Percentiles rank a stretch among this genome's conserved stretches.
These are phyloP conservation scores for Tadarida brasiliensis DNA, from an alignment of 2,797 vertebrate genomes.

Conservation along the genomic window DNA sequence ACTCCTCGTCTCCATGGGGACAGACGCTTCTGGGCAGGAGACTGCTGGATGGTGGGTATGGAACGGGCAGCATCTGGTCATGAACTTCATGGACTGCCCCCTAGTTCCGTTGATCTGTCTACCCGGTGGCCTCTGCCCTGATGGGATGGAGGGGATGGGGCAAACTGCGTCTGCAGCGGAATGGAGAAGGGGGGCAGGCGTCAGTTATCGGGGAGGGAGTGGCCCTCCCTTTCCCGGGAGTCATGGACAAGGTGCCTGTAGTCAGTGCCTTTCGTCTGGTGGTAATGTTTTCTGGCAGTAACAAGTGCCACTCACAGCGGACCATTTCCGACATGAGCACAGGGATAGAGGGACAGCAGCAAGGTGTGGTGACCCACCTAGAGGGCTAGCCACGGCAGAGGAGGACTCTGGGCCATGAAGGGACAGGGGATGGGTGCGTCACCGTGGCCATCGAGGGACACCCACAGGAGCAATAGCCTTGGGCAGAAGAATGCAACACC, in stretches of 20 bases:
- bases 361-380: not conserved
- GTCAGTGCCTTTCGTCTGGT: not conserved
- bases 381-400: not conserved
- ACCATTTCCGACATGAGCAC: not conserved
- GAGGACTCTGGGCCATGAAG: not conserved
- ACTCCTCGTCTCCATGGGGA: not conserved
- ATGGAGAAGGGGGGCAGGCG: not conserved
- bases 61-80: not conserved
- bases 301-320: not conserved
- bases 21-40: not conserved
- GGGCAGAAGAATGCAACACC: not conserved
- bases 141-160: not conserved
- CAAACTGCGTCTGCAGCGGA: not conserved
- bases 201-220: not conserved
- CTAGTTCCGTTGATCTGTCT: fast-evolving
- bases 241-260: no score
- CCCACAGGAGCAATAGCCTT: not conserved
- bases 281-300: not conserved
- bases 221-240: not conserved
- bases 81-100: not conserved
- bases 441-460: not conserved
- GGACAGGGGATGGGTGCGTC: no score
- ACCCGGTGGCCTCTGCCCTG: not conserved
- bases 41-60: not conserved
- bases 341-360: not conserved